Conservation (phyloP, 2,113 vertebrate species). For the Asarcornis scutulata region DNA sequence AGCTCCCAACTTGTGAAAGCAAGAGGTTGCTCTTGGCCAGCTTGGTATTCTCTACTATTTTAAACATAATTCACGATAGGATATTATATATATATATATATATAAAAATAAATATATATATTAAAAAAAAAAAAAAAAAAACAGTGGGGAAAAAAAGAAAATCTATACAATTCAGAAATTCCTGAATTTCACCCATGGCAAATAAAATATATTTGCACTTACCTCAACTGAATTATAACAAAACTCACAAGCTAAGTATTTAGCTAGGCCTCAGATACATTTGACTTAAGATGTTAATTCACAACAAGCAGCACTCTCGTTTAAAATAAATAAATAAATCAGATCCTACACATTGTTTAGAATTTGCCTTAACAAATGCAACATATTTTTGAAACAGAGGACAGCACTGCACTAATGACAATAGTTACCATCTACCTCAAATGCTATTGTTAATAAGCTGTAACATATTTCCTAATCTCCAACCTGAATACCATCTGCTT, state of each 20-base stretch:
- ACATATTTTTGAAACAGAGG: not conserved
- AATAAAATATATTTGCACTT: not conserved
- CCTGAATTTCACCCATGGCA: not conserved
- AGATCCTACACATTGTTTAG: not conserved
- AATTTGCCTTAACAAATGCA: not conserved
- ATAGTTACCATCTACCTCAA: not conserved
- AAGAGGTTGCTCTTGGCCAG: not conserved
- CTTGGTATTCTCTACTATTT: not conserved
- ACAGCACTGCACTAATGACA: not conserved
- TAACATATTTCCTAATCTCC: not conserved
- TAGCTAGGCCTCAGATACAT: not conserved
- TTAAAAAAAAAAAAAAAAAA: not conserved
- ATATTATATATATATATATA: not conserved
- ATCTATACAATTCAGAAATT: not conserved
- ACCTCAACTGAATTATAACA: not conserved
- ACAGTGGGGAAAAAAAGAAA: not conserved
- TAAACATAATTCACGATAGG: not conserved
- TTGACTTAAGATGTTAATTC: not conserved
- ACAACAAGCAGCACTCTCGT: not conserved
- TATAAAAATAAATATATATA: no score
- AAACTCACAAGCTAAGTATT: not conserved
- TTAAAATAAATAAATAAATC: not conserved
- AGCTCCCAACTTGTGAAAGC: accelerated
- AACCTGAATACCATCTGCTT: not conserved
- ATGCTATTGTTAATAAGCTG: not conserved